Percentiles rank a stretch among this genome's conserved stretches.
Conservation (phyloP, 2,797 vertebrate genomes). For the Karalla daura region DNA sequence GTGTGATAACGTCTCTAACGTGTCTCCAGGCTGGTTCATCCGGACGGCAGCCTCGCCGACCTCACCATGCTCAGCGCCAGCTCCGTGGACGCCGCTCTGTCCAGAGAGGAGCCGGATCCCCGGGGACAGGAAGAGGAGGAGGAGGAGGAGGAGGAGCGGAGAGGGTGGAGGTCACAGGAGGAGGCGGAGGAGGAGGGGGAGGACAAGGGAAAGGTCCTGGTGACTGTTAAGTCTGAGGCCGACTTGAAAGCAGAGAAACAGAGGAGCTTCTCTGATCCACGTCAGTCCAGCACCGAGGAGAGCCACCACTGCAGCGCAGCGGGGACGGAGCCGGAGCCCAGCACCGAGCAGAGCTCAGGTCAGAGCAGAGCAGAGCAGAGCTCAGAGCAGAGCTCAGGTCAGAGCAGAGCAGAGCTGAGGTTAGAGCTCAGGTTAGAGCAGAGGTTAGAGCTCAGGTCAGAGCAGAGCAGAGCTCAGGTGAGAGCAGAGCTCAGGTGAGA, state of each 20-base stretch:
- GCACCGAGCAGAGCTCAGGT: conserved; percentile 90
- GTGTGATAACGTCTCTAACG: background rate
- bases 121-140: conserved; percentile 40
- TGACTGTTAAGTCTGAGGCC: conserved; percentile 69
- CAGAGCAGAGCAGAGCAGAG: conserved; percentile 58
- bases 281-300: conserved; percentile 80
- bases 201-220: conserved; percentile 63
- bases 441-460: conserved; percentile 86
- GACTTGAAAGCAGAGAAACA: conserved; percentile 62
- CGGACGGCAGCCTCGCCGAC: conserved; percentile 94
- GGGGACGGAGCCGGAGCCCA: conserved; percentile 74
- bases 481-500: background rate
- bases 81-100: conserved; percentile 75
- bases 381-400: conserved; percentile 90
- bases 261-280: conserved; percentile 59
- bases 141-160: conserved; percentile 49
- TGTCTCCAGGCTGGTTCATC: conserved; percentile 90
- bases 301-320: conserved; percentile 80
- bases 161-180: conserved; percentile 65
- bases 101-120: conserved; percentile 63
- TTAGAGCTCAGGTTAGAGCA: conserved; percentile 66
- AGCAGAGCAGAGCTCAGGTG: conserved; percentile 53
- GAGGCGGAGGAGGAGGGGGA: conserved; percentile 78
- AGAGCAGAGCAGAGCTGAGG: conserved; percentile 59
- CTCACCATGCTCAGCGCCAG: conserved; percentile 91